phyloP scores from a whole-genome alignment of 37 sponge, comb jelly and placozoan species.

The Spongia lamella region DNA sequence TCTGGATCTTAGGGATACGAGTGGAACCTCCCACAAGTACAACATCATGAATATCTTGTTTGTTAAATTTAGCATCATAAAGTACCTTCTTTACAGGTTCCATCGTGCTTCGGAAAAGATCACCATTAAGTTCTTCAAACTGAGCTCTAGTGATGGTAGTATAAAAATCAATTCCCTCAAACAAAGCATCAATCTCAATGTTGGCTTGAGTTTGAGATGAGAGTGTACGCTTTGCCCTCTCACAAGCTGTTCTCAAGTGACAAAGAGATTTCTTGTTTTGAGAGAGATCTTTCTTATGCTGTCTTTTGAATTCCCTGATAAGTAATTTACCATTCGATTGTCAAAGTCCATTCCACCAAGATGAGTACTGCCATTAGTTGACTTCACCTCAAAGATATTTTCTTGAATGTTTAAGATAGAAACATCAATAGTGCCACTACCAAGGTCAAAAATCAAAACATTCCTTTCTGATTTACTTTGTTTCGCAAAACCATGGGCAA shows the following conservation, averaged over 20 bases:
- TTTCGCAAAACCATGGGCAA: conserved; percentile 33
- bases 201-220: conserved; percentile 88
- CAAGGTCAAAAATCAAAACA: conserved; percentile 94
- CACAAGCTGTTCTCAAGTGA: conserved; percentile 91
- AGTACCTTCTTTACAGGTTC: conserved; percentile 92
- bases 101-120: conserved; percentile 82
- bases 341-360: conserved; percentile 97
- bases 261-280: conserved; percentile 75
- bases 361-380: conserved; percentile 91
- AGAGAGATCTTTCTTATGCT: conserved; percentile 79
- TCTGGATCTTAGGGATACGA: conserved; percentile 32
- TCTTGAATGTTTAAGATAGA: conserved; percentile 87
- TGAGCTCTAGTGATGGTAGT: conserved; percentile 87
- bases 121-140: conserved; percentile 90
- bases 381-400: conserved; percentile 90
- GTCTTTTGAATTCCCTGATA: conserved; percentile 79
- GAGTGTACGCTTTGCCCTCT: conserved; percentile 87
- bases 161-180: conserved; percentile 92
- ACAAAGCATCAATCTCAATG: conserved; percentile 90
- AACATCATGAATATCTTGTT: conserved; percentile 27
- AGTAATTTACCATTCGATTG: conserved; percentile 86
- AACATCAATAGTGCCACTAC: conserved; percentile 97
- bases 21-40: conserved; percentile 52
- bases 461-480: conserved; percentile 69
- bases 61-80: conserved; percentile 78